Evolutionary conservation across 2,797 vertebrate species (phyloP).

Genomic region (Sebastiscus tertius): DNA sequence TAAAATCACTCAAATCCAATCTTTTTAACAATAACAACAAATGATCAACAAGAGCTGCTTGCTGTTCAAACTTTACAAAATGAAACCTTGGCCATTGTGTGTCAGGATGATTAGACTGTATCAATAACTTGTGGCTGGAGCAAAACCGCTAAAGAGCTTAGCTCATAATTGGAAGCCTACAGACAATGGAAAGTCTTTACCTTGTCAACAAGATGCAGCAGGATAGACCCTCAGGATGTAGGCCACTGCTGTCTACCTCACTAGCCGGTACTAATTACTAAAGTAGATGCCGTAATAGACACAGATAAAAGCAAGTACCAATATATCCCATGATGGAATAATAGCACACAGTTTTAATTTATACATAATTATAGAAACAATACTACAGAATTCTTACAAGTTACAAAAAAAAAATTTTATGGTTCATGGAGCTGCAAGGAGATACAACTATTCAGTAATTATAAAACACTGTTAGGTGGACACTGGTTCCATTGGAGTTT

Average conservation of each 20-base stretch:
- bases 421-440: too few relatives aligned
- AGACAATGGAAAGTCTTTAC: constrained; percentile 54
- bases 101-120: constrained; percentile 53
- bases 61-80: constrained; percentile 24
- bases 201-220: constrained; percentile 51
- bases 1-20: background rate
- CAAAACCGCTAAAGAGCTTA: constrained; percentile 82
- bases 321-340: background rate
- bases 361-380: background rate
- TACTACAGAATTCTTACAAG: background rate
- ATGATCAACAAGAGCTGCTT: background rate
- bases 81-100: constrained; percentile 36
- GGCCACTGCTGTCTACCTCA: background rate
- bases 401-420: background rate
- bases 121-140: constrained; percentile 63
- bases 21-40: background rate
- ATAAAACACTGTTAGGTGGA: background rate
- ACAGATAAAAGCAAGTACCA: background rate
- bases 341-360: background rate
- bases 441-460: background rate
- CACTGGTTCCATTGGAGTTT: background rate
- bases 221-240: constrained; percentile 4
- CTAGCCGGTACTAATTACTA: background rate
- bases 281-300: background rate
- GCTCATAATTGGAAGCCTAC: constrained; percentile 72